A percentile compares a stretch with the other conserved stretches of the same genome.
Conservation (phyloP, 2,888 invertebrate species). For the Drosophila leonis region DNA sequence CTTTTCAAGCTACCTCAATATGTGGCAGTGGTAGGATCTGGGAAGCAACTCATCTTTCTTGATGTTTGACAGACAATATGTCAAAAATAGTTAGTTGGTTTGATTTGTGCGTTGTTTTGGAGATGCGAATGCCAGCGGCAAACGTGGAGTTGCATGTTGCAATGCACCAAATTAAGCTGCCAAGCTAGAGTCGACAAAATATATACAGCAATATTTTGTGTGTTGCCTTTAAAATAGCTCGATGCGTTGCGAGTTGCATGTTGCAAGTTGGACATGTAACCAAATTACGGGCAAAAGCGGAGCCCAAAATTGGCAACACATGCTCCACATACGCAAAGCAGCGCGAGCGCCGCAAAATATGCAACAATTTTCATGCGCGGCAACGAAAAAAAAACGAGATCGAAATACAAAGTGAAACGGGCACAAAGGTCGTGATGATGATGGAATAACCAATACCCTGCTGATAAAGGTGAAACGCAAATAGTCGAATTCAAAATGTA, state of each 20-base stretch:
- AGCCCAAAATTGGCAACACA: conserved; percentile 54
- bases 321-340: conserved; percentile 53
- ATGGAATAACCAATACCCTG: neutral
- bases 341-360: conserved; percentile 60
- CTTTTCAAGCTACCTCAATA: conserved; percentile 12
- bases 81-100: conserved; percentile 57
- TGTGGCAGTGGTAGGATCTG: neutral
- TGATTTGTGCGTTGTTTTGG: conserved; percentile 39
- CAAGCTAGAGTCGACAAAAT: conserved; percentile 21
- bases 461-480: neutral
- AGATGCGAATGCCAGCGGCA: conserved; percentile 24
- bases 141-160: conserved; percentile 19
- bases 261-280: conserved; percentile 54
- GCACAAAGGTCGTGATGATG: neutral
- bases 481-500: neutral
- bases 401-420: conserved; percentile 21
- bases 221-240: conserved; percentile 32
- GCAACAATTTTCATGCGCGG: conserved; percentile 67
- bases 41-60: conserved; percentile 5
- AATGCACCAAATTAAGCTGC: conserved; percentile 41
- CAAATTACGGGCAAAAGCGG: conserved; percentile 60
- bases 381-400: conserved; percentile 14
- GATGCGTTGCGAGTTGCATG: conserved; percentile 41
- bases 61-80: conserved; percentile 53
- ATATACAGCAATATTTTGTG: neutral